Conservation (phyloP, 2,888 invertebrate genomes). For the Crematogaster levior region DNA sequence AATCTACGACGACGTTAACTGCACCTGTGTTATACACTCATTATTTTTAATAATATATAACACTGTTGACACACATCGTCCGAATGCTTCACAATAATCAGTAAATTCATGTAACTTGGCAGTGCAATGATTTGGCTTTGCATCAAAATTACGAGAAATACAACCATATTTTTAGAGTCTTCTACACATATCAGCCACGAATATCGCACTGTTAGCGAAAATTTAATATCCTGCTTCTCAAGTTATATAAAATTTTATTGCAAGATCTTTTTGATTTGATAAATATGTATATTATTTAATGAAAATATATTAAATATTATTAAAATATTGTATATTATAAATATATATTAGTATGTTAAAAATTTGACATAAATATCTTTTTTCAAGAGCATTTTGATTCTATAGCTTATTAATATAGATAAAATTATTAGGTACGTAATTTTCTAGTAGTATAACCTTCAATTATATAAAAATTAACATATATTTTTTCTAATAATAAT, state of each 20-base stretch:
- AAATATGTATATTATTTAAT: neutral
- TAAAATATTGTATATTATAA: no score
- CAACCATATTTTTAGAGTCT: constrained; percentile 63
- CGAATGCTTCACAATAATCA: constrained; percentile 13
- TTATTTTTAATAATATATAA: neutral
- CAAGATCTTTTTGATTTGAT: neutral
- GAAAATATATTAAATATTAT: neutral
- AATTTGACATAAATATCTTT: neutral
- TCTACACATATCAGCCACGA: constrained; percentile 30
- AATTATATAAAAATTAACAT: neutral
- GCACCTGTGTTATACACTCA: neutral
- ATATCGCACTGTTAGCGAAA: neutral
- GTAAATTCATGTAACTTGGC: constrained; percentile 48
- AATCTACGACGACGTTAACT: constrained; percentile 14
- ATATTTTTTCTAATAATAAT: no score
- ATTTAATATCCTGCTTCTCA: constrained; percentile 20
- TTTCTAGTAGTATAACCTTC: neutral
- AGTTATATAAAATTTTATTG: neutral
- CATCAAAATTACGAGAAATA: constrained; percentile 45
- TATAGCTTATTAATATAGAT: neutral
- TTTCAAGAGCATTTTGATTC: neutral
- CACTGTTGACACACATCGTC: neutral
- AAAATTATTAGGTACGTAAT: neutral
- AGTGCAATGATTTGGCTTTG: constrained; percentile 54
- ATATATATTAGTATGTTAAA: neutral